Percentiles rank a stretch among this genome's conserved stretches.
Evolutionary conservation across 2,888 invertebrate genomes (phyloP).

Genomic region (Eledone cirrhosa): DNA sequence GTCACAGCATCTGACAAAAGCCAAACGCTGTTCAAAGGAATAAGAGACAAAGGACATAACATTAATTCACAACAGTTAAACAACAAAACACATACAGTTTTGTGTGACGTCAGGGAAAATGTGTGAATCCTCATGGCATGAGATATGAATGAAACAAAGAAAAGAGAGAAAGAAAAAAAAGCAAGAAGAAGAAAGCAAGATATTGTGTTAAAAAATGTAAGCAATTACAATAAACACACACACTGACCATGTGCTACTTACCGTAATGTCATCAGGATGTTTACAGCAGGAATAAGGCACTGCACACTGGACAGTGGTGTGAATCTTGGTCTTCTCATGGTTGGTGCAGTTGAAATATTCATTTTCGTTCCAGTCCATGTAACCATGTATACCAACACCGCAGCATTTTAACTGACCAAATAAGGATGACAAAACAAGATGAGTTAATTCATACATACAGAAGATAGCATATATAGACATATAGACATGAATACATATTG

Average conservation of each 20-base stretch:
- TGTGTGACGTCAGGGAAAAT: no score
- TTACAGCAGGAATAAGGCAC: conserved; percentile 92
- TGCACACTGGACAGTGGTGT: conserved; percentile 73
- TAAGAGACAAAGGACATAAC: no score
- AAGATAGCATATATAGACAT: no score
- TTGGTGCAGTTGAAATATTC: conserved; percentile 89
- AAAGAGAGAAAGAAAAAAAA: neutral
- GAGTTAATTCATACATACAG: neutral
- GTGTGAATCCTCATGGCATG: neutral
- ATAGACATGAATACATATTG: no score
- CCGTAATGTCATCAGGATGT: conserved; percentile 48
- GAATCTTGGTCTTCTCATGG: conserved; percentile 77
- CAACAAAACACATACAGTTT: no score
- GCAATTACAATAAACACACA: neutral
- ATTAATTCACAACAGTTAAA: no score
- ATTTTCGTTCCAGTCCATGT: conserved; percentile 94
- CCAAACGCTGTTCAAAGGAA: no score
- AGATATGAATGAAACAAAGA: neutral
- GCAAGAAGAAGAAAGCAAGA: neutral
- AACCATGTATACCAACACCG: conserved; percentile 88
- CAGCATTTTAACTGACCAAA: conserved; percentile 83
- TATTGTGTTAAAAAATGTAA: no score
- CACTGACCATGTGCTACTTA: conserved; percentile 36
- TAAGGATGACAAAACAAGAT: neutral
- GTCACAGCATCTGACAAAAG: no score